Percentiles rank a stretch among this genome's conserved stretches.
phyloP scores from a whole-genome alignment of 2,888 invertebrate species.

The Chironomus tentans region DNA sequence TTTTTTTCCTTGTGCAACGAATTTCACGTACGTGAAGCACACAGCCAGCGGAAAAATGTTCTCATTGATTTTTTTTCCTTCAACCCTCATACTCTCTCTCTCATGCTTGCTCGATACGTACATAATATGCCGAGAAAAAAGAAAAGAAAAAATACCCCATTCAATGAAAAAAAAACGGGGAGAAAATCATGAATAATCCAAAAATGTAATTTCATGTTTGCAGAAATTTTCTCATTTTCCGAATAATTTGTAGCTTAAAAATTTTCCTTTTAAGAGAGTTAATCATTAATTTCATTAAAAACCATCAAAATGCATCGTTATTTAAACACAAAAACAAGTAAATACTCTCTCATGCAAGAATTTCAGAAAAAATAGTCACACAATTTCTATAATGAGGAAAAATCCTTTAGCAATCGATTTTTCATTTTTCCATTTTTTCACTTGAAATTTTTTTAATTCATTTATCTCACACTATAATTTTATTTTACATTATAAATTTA shows the following conservation, averaged over 20 bases:
- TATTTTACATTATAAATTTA: background rate
- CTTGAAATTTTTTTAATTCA: background rate
- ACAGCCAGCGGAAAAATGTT: conserved; percentile 7
- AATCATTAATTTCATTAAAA: background rate
- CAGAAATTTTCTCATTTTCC: conserved; percentile 2
- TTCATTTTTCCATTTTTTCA: conserved; percentile 21
- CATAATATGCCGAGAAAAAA: background rate
- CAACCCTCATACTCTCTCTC: conserved; percentile 10
- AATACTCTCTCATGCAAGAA: conserved; percentile 13
- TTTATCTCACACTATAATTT: background rate
- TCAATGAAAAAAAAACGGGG: conserved; percentile 7
- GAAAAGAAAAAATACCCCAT: background rate
- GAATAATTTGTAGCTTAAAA: background rate
- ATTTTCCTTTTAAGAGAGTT: too few relatives aligned
- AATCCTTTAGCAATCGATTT: conserved; percentile 25
- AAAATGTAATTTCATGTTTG: conserved; percentile 25
- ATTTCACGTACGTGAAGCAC: conserved; percentile 15
- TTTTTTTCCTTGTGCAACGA: conserved; percentile 24
- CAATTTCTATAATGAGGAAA: background rate
- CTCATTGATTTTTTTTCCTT: conserved; percentile 21
- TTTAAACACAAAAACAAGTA: background rate
- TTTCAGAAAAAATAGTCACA: conserved; percentile 22
- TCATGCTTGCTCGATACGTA: background rate
- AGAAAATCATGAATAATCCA: conserved; percentile 26
- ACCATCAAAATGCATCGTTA: background rate